These are phyloP conservation scores for Aphrophora alni DNA, from an alignment of 2,888 invertebrate species.

Conservation along the genomic window DNA sequence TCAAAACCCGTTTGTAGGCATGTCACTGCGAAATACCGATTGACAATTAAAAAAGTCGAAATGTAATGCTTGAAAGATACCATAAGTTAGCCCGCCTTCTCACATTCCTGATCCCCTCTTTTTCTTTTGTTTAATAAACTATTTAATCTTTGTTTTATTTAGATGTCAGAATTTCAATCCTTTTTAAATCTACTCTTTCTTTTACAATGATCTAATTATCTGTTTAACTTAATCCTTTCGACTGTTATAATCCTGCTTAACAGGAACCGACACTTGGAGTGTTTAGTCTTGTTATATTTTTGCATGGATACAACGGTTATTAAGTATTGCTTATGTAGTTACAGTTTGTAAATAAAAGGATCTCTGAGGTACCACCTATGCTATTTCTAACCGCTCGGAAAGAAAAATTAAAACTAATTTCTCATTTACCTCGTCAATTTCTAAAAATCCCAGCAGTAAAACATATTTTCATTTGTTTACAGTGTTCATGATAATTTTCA, in stretches of 20 bases:
- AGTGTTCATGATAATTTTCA: no score
- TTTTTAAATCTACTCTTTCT: not conserved
- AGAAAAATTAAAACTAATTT: no score
- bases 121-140: not conserved
- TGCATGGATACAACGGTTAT: no score
- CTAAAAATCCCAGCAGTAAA: no score
- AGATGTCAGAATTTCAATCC: not conserved
- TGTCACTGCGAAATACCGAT: conserved; percentile 24
- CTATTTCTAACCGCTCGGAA: no score
- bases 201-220: conserved; percentile 1
- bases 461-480: no score
- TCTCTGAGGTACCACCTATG: no score
- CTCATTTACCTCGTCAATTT: no score
- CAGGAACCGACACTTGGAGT: not conserved
- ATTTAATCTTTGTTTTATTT: not conserved
- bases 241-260: no score
- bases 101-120: not conserved
- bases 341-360: no score
- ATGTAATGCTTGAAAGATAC: not conserved
- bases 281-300: not conserved
- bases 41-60: conserved; percentile 31
- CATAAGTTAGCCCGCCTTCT: not conserved
- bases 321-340: no score
- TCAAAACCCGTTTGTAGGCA: not conserved
- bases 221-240: not conserved